A percentile compares a stretch with the other conserved stretches of the same genome.
phyloP scores from a whole-genome alignment of 2,797 vertebrate species.

The Pagetopsis macropterus region DNA sequence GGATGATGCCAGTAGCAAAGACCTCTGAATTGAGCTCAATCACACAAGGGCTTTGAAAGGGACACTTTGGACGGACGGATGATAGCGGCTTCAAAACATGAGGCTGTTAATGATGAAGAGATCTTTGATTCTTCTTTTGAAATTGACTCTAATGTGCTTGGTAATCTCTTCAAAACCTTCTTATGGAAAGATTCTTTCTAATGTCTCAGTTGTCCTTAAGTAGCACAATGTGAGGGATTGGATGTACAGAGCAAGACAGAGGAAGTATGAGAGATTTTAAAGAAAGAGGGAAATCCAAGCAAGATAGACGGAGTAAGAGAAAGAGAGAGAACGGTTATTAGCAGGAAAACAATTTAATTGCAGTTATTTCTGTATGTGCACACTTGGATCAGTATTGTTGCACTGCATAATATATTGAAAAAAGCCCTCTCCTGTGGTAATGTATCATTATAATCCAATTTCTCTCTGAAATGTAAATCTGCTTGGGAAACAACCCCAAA shows the following conservation, averaged over 20 bases:
- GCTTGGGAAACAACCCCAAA: slow-evolving; percentile 36
- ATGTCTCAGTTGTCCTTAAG: slow-evolving; percentile 39
- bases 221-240: slow-evolving; percentile 41
- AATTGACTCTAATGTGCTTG: slow-evolving; percentile 58
- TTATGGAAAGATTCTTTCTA: slow-evolving; percentile 32
- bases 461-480: slow-evolving; percentile 15
- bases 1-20: slow-evolving; percentile 47
- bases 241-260: slow-evolving; percentile 35
- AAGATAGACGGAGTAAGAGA: slow-evolving; percentile 32
- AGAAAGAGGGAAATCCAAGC: slow-evolving; percentile 27
- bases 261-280: slow-evolving; percentile 13
- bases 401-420: slow-evolving; percentile 10
- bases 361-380: slow-evolving; percentile 51
- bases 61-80: slow-evolving; percentile 41
- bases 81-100: slow-evolving; percentile 40
- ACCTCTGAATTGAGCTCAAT: slow-evolving; percentile 57
- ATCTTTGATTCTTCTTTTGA: slow-evolving; percentile 48
- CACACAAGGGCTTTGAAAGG: slow-evolving; percentile 49
- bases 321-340: slow-evolving; percentile 47
- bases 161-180: slow-evolving; percentile 64
- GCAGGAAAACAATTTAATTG: slow-evolving; percentile 51
- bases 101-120: slow-evolving; percentile 55
- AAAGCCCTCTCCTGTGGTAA: slow-evolving; percentile 22
- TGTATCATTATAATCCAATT: slow-evolving; percentile 44
- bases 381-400: slow-evolving; percentile 27